Evolutionary conservation across 2,113 vertebrate species (phyloP).

Genomic region (Silurus asotus): DNA sequence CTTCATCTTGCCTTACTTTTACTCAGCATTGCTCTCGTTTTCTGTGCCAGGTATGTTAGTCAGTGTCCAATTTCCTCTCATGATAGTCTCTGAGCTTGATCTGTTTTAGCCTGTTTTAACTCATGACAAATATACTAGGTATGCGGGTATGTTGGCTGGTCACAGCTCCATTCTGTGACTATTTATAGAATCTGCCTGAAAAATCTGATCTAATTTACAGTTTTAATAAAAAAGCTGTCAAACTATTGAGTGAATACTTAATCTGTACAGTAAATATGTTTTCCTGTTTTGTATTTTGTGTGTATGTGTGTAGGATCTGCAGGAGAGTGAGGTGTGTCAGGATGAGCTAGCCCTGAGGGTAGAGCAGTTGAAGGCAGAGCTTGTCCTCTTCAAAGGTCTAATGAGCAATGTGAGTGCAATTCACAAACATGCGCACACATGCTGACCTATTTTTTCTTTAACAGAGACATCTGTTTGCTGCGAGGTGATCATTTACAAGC

Average conservation of each 20-base stretch:
- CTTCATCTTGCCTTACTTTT: background rate
- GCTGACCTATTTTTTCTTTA: background rate
- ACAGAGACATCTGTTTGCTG: background rate
- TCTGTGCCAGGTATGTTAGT: background rate
- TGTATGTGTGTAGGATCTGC: slow-evolving; percentile 78
- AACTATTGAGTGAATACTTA: background rate
- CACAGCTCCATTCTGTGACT: background rate
- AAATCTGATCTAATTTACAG: background rate
- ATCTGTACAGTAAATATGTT: background rate
- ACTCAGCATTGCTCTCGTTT: background rate
- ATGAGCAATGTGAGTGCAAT: slow-evolving; percentile 90
- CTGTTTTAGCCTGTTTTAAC: background rate
- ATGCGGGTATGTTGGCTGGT: background rate
- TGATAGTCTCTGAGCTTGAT: background rate
- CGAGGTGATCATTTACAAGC: background rate
- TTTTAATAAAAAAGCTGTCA: background rate
- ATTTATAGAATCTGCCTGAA: slow-evolving; percentile 2
- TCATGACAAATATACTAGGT: background rate
- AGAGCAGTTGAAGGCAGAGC: slow-evolving; percentile 91
- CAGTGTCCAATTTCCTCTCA: background rate
- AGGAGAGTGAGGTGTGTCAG: slow-evolving; percentile 93
- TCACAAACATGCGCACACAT: background rate
- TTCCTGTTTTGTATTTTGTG: background rate
- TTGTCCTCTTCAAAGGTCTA: slow-evolving; percentile 96
- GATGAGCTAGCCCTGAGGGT: slow-evolving; percentile 92